Evolutionary conservation across 2,888 invertebrate species (phyloP).

Genomic region (Deroplatys truncata): DNA sequence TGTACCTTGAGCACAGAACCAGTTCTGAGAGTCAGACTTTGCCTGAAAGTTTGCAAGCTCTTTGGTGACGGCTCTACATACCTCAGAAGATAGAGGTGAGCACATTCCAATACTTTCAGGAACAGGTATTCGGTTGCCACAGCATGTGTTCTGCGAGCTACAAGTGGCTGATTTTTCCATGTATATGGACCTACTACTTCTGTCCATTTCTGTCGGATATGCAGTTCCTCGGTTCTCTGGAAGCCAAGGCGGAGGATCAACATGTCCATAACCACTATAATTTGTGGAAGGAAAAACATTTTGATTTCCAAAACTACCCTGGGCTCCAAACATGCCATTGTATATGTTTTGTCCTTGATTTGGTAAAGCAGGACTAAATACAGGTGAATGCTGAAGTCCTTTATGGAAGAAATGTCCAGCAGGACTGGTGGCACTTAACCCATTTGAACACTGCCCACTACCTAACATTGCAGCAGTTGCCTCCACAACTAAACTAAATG

Average conservation of each 20-base stretch:
- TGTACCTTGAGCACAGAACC: constrained; percentile 27
- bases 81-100: constrained; percentile 22
- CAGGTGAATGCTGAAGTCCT: constrained; percentile 26
- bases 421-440: background rate
- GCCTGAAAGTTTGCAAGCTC: constrained; percentile 17
- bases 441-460: background rate
- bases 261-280: constrained; percentile 21
- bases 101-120: constrained; percentile 21
- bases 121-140: constrained; percentile 19
- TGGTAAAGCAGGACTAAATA: constrained; percentile 24
- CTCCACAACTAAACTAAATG: constrained; percentile 8
- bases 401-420: constrained; percentile 21
- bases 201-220: constrained; percentile 13
- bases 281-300: constrained; percentile 22
- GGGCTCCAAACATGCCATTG: constrained; percentile 26
- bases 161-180: constrained; percentile 17
- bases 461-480: background rate
- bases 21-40: constrained; percentile 26
- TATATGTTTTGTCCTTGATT: constrained; percentile 25
- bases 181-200: constrained; percentile 15
- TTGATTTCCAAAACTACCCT: constrained; percentile 22
- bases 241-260: constrained; percentile 28
- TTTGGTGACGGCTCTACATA: constrained; percentile 24
- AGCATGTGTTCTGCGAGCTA: constrained; percentile 13
- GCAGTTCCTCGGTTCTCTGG: constrained; percentile 20